Evolutionary conservation across 2,888 invertebrate species (phyloP), one percentile per base, ranked within the genome.

Genomic region (Thyatira batis): DNA sequence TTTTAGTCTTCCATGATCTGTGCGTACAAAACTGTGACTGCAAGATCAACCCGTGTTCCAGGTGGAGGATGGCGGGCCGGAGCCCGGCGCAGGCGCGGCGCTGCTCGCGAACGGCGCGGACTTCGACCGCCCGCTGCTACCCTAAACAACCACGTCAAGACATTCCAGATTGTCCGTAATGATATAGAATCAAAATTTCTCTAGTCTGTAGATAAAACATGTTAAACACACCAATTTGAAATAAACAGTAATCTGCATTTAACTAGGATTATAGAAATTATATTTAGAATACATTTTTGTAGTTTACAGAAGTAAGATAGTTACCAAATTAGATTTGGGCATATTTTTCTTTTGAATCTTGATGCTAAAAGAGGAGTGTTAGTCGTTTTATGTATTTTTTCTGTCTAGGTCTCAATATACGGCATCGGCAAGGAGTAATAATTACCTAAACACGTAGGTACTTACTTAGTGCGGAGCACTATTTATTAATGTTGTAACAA

Each of bases 51-150:
- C 8, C 8, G 39, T 39, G 17, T 49, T 66, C 13, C 58, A 72
- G 72, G 52, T 58, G 53, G 67, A 70, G 21, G 73, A 67, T 30
- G 51, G 64, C 1, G 64, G 57, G 17, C 55, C 61, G 28, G 78
- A 67, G 33, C 64, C 61, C 2, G 57, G 58, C 28, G 66, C 67
- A 8, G 64, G 67, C 9, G 80, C 78, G 48, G 69, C 76, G 1
- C 61, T 83, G 28, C 63, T 82, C n/a, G 74, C 76, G 5, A 82
- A 83, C 60, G 78, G 71, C 43, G 57, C 46, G 17, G 62, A 64
- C 17, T 55, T 67, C 0, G 67, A 65, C 28, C 62, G 53, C 3
- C 78, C 76, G 0, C 63, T 79, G 1, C 54, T 78, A 13, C 66
- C 67, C 45, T 71, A 64, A 63, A 62, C 25, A 39, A 17, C 8